Percentiles rank a stretch among this genome's conserved stretches.
Conservation (phyloP, 2,888 invertebrate genomes). For the Rhodophaea formosa region DNA sequence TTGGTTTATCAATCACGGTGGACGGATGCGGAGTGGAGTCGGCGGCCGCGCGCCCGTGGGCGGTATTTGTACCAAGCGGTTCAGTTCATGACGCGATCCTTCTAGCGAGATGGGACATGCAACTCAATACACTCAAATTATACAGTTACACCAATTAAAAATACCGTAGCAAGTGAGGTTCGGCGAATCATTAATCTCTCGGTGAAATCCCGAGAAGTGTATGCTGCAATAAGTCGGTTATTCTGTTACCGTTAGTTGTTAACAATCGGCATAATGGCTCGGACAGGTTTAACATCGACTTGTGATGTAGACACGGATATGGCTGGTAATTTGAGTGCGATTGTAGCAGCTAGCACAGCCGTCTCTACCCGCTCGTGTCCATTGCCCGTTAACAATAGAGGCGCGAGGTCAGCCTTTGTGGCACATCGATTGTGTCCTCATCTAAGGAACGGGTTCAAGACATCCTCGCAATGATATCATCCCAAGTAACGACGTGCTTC, state of each 20-base stretch:
- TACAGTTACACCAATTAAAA: constrained; percentile 1
- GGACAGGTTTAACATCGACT: constrained; percentile 54
- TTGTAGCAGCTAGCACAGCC: constrained; percentile 37
- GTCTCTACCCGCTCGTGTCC: constrained; percentile 42
- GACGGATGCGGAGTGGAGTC: constrained; percentile 66
- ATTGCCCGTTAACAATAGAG: constrained; percentile 53
- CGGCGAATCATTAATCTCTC: background rate
- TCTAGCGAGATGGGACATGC: constrained; percentile 47
- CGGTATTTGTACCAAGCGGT: constrained; percentile 55
- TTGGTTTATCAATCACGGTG: constrained; percentile 74
- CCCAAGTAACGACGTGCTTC: constrained; percentile 19
- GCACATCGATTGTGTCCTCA: constrained; percentile 55
- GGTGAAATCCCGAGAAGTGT: background rate
- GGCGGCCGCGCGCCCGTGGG: constrained; percentile 56
- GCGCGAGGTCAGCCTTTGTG: constrained; percentile 57
- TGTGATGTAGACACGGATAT: constrained; percentile 48
- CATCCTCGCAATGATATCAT: constrained; percentile 42
- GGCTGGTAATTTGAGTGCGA: constrained; percentile 46
- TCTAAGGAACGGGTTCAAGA: constrained; percentile 51
- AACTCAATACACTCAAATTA: constrained; percentile 36
- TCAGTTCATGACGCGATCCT: constrained; percentile 52
- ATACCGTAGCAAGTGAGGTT: background rate
- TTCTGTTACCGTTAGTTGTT: constrained; percentile 46
- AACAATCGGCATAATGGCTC: constrained; percentile 43
- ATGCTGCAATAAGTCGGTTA: constrained; percentile 28